A percentile compares a stretch with the other conserved stretches of the same genome.
phyloP scores from a whole-genome alignment of 1,140 invertebrate genomes.

The Frieseomelitta varia region DNA sequence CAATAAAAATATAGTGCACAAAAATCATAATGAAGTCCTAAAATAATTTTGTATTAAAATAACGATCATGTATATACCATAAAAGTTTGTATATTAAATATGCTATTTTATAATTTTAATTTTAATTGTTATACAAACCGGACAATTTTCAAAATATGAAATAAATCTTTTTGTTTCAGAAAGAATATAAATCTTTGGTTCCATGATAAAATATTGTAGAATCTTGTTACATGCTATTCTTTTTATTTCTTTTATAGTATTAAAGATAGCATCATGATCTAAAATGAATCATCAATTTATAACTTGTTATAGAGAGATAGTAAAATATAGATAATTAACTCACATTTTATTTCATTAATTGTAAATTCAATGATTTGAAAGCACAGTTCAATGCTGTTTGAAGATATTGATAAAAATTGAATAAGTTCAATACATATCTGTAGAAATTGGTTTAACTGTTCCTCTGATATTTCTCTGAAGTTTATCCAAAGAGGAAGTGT shows the following conservation, averaged over 20 bases:
- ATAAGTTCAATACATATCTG: constrained; percentile 58
- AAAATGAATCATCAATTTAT: constrained; percentile 7
- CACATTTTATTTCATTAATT: constrained; percentile 59
- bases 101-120: not conserved
- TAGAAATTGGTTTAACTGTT: constrained; percentile 37
- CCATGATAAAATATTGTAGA: constrained; percentile 62
- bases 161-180: constrained; percentile 63
- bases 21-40: constrained; percentile 73
- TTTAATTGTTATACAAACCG: constrained; percentile 62
- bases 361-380: constrained; percentile 68
- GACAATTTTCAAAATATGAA: constrained; percentile 67
- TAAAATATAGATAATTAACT: constrained; percentile 34
- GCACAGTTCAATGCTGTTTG: constrained; percentile 60
- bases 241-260: constrained; percentile 43
- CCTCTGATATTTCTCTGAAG: constrained; percentile 35
- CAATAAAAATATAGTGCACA: constrained; percentile 69
- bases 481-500: constrained; percentile 63
- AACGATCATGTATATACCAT: not conserved
- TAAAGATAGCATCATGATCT: constrained; percentile 1
- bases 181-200: constrained; percentile 62
- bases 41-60: constrained; percentile 45
- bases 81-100: not conserved
- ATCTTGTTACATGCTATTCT: constrained; percentile 70
- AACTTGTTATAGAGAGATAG: constrained; percentile 9
- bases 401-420: constrained; percentile 29